Base-by-base conservation (phyloP, 2,888 invertebrate species). In the Agriopis aurantiaria region DNA sequence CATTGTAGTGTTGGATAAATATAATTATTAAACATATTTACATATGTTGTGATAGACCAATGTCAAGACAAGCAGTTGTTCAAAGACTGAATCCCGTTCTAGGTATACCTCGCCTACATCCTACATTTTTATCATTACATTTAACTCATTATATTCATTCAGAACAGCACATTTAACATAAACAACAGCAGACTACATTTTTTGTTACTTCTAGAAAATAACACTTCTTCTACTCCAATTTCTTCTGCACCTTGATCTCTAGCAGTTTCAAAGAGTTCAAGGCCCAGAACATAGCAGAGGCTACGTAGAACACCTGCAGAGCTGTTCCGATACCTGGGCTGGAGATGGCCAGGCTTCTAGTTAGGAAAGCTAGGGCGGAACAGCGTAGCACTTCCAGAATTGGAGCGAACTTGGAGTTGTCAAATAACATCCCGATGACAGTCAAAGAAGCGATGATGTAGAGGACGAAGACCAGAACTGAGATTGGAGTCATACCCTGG, bases 401-500 rank as follows among this genome's bases (percentile, higher is more conserved):
- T 8, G 95, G 94, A 0, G 96, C 96, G 77, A 95, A 92, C 8
- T 95, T 93, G 53, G 95, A 95, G 78, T 96, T 95, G 78, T 97
- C 97, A 78, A 97, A 96, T 9, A 97, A 85, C 94, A 97, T 95
- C 0, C 97, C 97, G 61, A 97, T 96, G 40, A 96, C 91, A 0
- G 96, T 96, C 12, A 97, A 88, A 0, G 97, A 96, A 3, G 95
- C 95, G 56, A 97, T 94, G 75, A 97, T 96, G 91, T 96, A 97
- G 55, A 94, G 72, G 0, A 96, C 95, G 81, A 95, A 95, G 59
- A 94, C 87, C 12, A 95, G 86, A 3, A 96, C 95, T 4, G 95
- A 94, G 11, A 95, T 77, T 51, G 96, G 96, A 69, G 94, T 95
- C 89, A 96, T 93, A 11, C 95, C 95, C 97, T 97, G 95, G 0